phyloP scores from a whole-genome alignment of 2,888 invertebrate genomes.

The Melieria picta region DNA sequence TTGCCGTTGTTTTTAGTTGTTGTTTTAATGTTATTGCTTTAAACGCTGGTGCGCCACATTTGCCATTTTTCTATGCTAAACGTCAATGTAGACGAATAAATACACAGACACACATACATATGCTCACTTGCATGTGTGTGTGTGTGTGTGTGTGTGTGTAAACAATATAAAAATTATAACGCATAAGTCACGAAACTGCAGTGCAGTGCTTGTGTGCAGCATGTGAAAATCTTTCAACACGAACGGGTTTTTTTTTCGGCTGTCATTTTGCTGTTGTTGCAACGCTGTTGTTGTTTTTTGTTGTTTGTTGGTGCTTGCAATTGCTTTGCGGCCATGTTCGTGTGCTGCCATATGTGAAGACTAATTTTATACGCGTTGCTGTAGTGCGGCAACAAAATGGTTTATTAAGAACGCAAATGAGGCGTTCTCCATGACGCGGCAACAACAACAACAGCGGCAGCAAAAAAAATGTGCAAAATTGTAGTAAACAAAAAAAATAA shows the following conservation, averaged over 20 bases:
- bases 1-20: no score
- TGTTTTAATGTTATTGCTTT: no score
- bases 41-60: no score
- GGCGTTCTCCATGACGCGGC: constrained; percentile 28
- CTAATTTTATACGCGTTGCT: constrained; percentile 31
- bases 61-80: no score
- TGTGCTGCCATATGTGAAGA: constrained; percentile 27
- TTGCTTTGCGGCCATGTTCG: background rate
- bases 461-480: constrained; percentile 18
- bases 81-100: no score
- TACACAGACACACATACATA: no score
- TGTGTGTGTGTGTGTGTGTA: no score
- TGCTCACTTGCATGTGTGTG: no score
- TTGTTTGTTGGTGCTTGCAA: background rate
- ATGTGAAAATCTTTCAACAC: constrained; percentile 48
- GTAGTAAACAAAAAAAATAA: background rate
- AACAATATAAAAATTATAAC: constrained; percentile 33
- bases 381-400: constrained; percentile 31
- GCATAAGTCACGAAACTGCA: constrained; percentile 48
- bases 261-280: constrained; percentile 46
- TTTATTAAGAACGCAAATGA: constrained; percentile 37
- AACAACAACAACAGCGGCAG: constrained; percentile 23
- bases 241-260: constrained; percentile 45
- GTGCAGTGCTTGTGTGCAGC: constrained; percentile 16
- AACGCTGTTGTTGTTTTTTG: constrained; percentile 29